Evolutionary conservation across 2,113 vertebrate species (phyloP).

Genomic region (Pyrgilauda ruficollis): DNA sequence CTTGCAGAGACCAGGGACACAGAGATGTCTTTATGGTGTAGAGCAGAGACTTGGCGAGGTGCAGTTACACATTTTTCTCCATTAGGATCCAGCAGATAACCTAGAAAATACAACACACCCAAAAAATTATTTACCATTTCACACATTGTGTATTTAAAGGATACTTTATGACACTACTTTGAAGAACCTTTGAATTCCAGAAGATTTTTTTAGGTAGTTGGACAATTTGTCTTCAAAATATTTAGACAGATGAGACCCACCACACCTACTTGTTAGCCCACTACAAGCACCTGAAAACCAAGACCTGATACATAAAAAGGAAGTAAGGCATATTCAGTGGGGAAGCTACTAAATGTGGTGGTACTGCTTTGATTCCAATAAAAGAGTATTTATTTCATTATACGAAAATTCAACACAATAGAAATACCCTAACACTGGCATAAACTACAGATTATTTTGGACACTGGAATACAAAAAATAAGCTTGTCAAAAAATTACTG

Average conservation of each 20-base stretch:
- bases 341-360: neutral
- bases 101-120: slow-evolving; percentile 66
- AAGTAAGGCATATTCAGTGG: neutral
- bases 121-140: neutral
- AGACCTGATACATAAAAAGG: neutral
- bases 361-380: neutral
- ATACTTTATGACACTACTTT: neutral
- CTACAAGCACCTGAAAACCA: neutral
- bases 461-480: neutral
- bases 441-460: neutral
- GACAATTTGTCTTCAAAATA: neutral
- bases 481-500: neutral
- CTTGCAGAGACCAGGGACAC: slow-evolving; percentile 89
- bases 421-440: neutral
- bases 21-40: slow-evolving; percentile 87
- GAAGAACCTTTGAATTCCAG: neutral
- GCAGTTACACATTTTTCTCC: slow-evolving; percentile 88
- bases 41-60: slow-evolving; percentile 92
- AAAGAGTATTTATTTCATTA: neutral
- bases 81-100: slow-evolving; percentile 91
- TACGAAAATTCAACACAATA: neutral
- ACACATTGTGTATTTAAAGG: neutral
- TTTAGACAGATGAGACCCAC: neutral
- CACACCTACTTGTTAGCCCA: neutral
- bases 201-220: neutral